Evolutionary conservation across 2,888 invertebrate genomes (phyloP), one percentile per base, ranked within the genome.

Genomic region (Drosophila neutralis): DNA sequence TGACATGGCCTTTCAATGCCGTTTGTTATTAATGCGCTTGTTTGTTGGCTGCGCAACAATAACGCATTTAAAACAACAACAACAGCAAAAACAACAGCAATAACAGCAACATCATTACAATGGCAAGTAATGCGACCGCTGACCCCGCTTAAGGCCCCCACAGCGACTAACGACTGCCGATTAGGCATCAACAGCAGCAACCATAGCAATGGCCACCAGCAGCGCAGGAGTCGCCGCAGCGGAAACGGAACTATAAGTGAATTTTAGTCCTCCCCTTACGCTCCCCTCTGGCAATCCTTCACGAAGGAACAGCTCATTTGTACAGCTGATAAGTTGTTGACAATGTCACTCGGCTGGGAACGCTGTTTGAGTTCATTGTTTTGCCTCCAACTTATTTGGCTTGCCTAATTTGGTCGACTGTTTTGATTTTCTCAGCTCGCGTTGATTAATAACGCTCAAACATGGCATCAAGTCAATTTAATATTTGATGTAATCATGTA

Each of bases 11-110:
- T 72, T 85, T 88, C 83, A 86, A 83, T 88, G 88, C 72, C 69
- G 73, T 73, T 87, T 78, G 86, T 88, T 88, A 90, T 89, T 90
- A 88, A 90, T 90, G 83, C 82, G 75, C 70, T 78, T 82, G 83
- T 77, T 80, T 85, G 87, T 77, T 73, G 73, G 49, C 77, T 65
- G 63, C 62, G 83, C 70, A 71, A 88, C 88, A 86, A 86, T 88
- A 86, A 81, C 89, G 83, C 83, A 83, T 90, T 90, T 88, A 83
- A 90, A 84, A 69, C 87, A 77, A 80, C 62, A 76, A 67, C 68
- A 66, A 35, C 24, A 33, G 56, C 40, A 60, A 52, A 21, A 65
- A 15, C 57, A 49, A 33, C 21, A 58, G 45, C 45, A 66, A 35
- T 66, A 80, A 70, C 67, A 70, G 65, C 72, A 61, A 52, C 62